Conservation (phyloP, 2,888 invertebrate genomes). For the Synergus gifuensis region DNA sequence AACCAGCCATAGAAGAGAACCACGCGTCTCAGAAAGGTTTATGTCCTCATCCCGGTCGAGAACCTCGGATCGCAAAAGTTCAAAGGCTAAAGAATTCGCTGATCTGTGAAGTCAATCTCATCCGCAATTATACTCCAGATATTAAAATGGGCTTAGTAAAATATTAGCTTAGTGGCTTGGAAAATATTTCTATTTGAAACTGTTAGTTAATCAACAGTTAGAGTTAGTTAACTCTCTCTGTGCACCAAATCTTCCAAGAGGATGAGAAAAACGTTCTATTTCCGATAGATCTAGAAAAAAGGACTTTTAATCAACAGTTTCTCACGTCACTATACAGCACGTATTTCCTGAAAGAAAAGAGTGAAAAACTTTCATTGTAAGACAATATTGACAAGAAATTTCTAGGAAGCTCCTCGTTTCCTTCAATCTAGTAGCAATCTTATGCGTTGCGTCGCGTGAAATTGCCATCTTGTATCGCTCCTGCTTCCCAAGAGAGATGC, state of each 20-base stretch:
- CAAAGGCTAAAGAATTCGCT: constrained; percentile 21
- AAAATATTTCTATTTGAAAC: not conserved
- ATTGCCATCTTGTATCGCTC: constrained; percentile 34
- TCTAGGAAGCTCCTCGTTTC: constrained; percentile 6
- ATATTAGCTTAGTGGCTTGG: too few species aligned
- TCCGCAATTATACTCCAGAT: not conserved
- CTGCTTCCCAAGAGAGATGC: constrained; percentile 27
- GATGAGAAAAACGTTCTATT: not conserved
- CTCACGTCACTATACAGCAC: not conserved
- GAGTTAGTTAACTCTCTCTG: too few species aligned
- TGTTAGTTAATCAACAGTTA: too few species aligned
- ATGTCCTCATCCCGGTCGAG: constrained; percentile 49
- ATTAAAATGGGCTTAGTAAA: too few species aligned
- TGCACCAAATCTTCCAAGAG: not conserved
- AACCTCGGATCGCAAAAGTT: constrained; percentile 47
- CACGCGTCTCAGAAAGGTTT: constrained; percentile 56
- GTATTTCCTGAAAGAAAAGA: not conserved
- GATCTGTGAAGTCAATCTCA: constrained; percentile 25
- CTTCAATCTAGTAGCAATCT: constrained; percentile 35
- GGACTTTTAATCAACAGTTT: not conserved
- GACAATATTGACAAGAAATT: constrained; percentile 31
- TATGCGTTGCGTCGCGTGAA: constrained; percentile 40
- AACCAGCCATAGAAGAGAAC: constrained; percentile 53
- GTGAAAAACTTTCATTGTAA: not conserved
- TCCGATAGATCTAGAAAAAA: not conserved